phyloP scores from a whole-genome alignment of 2,113 vertebrate species.

The Apaloderma vittatum region DNA sequence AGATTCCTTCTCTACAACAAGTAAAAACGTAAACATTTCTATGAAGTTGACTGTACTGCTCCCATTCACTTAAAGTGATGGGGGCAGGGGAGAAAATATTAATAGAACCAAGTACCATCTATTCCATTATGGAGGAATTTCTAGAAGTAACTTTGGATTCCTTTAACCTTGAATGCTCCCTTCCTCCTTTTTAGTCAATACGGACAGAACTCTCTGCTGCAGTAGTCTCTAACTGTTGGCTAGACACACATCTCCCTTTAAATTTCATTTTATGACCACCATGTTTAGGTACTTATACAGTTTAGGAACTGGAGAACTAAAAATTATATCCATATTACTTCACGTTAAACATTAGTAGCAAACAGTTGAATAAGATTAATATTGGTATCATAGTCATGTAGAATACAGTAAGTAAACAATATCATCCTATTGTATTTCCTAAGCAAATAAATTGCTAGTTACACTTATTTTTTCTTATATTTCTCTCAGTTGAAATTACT shows the following conservation, averaged over 20 bases:
- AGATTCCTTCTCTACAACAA: background rate
- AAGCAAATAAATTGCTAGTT: background rate
- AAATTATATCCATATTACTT: background rate
- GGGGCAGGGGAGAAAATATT: background rate
- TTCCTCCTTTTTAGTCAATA: background rate
- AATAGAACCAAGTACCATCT: background rate
- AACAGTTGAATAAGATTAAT: background rate
- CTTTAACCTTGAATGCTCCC: background rate
- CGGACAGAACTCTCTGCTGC: background rate
- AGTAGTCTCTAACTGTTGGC: background rate
- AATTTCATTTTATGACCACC: background rate
- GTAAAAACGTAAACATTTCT: background rate
- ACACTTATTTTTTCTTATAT: background rate
- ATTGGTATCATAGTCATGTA: rapidly evolving
- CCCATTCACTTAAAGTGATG: background rate
- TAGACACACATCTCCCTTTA: background rate
- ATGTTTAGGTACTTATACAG: background rate
- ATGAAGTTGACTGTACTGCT: background rate
- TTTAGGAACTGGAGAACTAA: background rate
- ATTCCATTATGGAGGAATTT: background rate
- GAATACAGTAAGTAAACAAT: background rate
- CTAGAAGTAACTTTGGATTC: background rate
- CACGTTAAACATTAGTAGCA: background rate
- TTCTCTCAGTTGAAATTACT: background rate
- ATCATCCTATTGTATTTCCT: background rate